phyloP scores from a whole-genome alignment of 2,888 invertebrate genomes.

The Ligdia adustata region DNA sequence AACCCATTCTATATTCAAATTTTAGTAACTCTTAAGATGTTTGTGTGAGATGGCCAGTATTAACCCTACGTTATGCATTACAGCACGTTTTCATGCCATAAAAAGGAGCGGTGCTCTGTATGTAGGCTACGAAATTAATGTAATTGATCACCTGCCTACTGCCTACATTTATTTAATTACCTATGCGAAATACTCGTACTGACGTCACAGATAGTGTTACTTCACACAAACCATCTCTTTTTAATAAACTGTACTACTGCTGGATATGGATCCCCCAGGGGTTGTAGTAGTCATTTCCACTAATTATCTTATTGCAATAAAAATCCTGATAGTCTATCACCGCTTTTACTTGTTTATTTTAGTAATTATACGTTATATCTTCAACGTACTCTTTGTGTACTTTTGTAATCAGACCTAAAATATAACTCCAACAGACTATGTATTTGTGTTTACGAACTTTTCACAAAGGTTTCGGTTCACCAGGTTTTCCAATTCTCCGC shows the following conservation, averaged over 20 bases:
- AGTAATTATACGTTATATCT: too few relatives aligned
- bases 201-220: constrained; percentile 21
- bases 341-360: too few relatives aligned
- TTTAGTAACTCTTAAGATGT: too few relatives aligned
- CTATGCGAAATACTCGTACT: constrained; percentile 27
- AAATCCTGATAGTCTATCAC: too few relatives aligned
- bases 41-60: too few relatives aligned
- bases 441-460: too few relatives aligned
- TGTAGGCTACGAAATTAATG: constrained; percentile 21
- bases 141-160: constrained; percentile 22
- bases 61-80: constrained; percentile 25
- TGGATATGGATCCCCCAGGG: background rate
- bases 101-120: constrained; percentile 36
- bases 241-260: background rate
- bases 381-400: too few relatives aligned
- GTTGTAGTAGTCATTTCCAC: background rate
- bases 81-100: constrained; percentile 35
- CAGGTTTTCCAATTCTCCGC: constrained; percentile 16
- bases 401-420: too few relatives aligned
- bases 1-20: too few relatives aligned
- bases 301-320: too few relatives aligned
- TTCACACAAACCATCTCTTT: too few relatives aligned
- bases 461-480: constrained; percentile 7
- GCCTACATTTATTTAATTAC: constrained; percentile 29
- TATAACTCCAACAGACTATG: too few relatives aligned